Percentiles rank a stretch among this genome's conserved stretches.
phyloP scores from a whole-genome alignment of 2,797 vertebrate species.

The Ciconia nigra region DNA sequence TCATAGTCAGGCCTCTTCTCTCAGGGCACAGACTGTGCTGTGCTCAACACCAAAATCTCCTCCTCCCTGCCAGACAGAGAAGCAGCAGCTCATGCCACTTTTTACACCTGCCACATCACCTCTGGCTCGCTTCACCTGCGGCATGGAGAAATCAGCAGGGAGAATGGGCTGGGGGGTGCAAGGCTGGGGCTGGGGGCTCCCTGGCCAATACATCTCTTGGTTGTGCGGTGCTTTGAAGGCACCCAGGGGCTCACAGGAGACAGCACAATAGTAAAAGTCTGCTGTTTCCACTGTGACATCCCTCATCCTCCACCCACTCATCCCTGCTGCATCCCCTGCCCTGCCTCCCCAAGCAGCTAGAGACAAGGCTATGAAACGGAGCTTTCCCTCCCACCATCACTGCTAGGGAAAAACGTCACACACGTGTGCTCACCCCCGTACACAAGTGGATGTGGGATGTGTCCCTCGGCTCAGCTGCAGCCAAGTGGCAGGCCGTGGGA shows the following conservation, averaged over 20 bases:
- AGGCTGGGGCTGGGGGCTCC: background rate
- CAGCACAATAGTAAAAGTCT: accelerated
- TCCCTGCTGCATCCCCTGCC: background rate
- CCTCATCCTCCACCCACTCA: accelerated
- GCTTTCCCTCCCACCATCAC: background rate
- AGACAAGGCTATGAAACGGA: background rate
- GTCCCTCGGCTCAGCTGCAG: background rate
- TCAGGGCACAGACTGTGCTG: background rate
- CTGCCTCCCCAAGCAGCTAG: background rate
- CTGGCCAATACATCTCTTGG: background rate
- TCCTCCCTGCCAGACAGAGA: background rate
- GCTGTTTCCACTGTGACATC: background rate
- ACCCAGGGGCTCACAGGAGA: background rate
- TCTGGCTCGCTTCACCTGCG: background rate
- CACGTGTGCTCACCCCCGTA: accelerated
- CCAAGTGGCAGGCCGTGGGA: background rate
- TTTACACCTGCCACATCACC: background rate
- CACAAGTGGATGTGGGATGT: accelerated
- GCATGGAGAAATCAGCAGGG: background rate
- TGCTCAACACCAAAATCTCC: background rate
- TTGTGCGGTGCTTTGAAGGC: accelerated
- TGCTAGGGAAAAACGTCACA: background rate
- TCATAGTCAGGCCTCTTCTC: background rate
- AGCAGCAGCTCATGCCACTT: background rate
- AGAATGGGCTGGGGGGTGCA: background rate